Base-by-base conservation (phyloP, 92 coral and sea anemone genomes). In the Phenganax marumi region DNA sequence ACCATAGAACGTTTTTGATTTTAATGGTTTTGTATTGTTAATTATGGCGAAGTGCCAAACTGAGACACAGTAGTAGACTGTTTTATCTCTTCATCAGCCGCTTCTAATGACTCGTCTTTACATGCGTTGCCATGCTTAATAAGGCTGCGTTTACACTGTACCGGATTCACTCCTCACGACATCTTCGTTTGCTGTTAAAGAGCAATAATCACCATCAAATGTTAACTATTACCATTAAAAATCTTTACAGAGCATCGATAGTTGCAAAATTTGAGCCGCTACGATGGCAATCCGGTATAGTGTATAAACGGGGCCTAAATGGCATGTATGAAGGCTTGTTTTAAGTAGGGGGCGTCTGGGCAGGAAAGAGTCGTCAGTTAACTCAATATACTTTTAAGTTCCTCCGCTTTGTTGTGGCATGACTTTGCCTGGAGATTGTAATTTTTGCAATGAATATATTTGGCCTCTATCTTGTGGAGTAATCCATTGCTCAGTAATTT, bases 331-430 rank as follows among this genome's bases (percentile, higher is more conserved):
- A 24, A 64, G 48, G 50, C 49, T 25, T 25, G 26, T 66, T 66
- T 66, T 48, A 66, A 66, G 72, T 33, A 66, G 72, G 72, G 72
- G 72, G 72, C 72, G 72, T 66, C 72, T 66, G 72, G 72, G 50
- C 72, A 66, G 72, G 72, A 66, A 62, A 33, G 72, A 66, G 72
- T 66, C 43, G 43, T 25, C 72, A 66, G 7, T 66, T 66, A 0
- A 47, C 6, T 33, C 17, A 66, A 66, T 66, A 48, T 24, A 66
- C 0, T 10, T 66, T 66, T 66, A 66, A 33, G 26, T 47, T 33
- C 43, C 19, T 7, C 49, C 7, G 11, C 10, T 66, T 66, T 66
- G 18, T 33, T 24, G n/a, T 24, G 48, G n/a, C 72, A 33, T 33
- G 43, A 33, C 24, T 12, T 66, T 25, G 50, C 25, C 19, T 33